Base-by-base conservation (phyloP, 2,888 invertebrate species). In the Clusia tigrina region DNA sequence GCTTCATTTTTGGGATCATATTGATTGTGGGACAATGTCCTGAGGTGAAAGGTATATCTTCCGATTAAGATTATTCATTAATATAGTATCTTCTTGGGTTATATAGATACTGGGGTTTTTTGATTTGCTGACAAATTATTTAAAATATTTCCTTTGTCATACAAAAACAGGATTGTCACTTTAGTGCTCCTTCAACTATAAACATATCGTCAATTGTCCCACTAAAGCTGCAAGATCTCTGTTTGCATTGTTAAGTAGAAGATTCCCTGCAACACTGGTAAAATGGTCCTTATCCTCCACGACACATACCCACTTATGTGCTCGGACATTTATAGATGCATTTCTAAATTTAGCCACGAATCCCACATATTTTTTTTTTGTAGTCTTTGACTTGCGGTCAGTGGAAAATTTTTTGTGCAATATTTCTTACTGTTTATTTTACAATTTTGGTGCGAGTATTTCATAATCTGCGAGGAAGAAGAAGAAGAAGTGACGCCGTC, bases 401-500 rank as follows among this genome's bases (percentile, higher is more conserved):
- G 22, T 48, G 48, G 48, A 48, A 48, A 48, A 9, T 48, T 48
- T 48, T 48, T 20, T 20, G 20, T 18, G 18, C 5, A 20, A 20
- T 48, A 48, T 48, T 48, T 48, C 42, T 48, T 48, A 5, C n/a
- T 42, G 2, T 3, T 5, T 42, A 15, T 42, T 42, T 17, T 15
- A 42, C n/a, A 42, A 42, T n/a, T 3, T 42, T 42, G 10, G 42
- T n/a, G n/a, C 3, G 42, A 5, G 12, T 42, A 3, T n/a, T n/a
- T 42, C 2, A 42, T n/a, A 17, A 42, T 9, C 42, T 32, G 51
- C 37, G 37, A 51, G 70, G 73, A 73, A 73, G 69, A 73, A 70
- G 23, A 22, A 58, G 46, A 26, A 54, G 6, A 54, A 54, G 69
- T 74, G 73, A 74, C 71, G 74, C 71, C 74, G 71, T 68, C 68